Base-by-base conservation (phyloP, 2,797 vertebrate species). In the Cyclopterus lumpus region DNA sequence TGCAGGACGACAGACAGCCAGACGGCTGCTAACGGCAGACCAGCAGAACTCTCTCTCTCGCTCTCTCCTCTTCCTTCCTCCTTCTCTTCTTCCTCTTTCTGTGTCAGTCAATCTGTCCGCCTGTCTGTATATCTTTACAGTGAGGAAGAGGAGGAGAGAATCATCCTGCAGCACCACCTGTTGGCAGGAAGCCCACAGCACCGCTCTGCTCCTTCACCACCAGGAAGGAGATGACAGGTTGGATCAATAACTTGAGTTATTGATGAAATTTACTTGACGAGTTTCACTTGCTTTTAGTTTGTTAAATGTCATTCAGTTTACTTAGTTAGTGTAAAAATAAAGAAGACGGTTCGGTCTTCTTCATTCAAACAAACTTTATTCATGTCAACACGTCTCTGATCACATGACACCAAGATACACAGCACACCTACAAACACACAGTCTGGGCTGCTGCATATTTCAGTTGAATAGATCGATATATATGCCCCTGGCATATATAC, bases 341-440 rank as follows among this genome's bases (percentile, higher is more conserved):
- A 48, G 6, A 48, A 3, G 20, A 8, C 15, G 2, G 6, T 46
- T 54, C 1, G 14, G 16, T 53, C 1, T 3, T 84, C 9, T 64
- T 85, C 67, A 68, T 78, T 76, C 76, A 86, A 59, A 73, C 66
- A 84, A 72, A 73, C 64, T 91, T 86, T 92, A 92, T 90, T 92
- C 24, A 78, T 61, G 28, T 84, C 36, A 49, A 77, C 61, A 79
- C 20, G 1, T 79, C 24, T 71, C 26, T 71, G 68, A 82, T 77
- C 77, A 85, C 71, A 73, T 73, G 63, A 85, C 72, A 85, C 58
- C 14, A 70, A 68, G n/a, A 74, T 79, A 82, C 85, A 86, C 65
- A 85, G 76, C 54, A 73, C 28, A n/a, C 66, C 55, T 49, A 57
- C 54, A 68, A 65, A 79, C 54, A 77, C 16, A 86, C 20, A 40